Conservation (phyloP, 1,140 invertebrate genomes). For the Drosophila equinoxialis region DNA sequence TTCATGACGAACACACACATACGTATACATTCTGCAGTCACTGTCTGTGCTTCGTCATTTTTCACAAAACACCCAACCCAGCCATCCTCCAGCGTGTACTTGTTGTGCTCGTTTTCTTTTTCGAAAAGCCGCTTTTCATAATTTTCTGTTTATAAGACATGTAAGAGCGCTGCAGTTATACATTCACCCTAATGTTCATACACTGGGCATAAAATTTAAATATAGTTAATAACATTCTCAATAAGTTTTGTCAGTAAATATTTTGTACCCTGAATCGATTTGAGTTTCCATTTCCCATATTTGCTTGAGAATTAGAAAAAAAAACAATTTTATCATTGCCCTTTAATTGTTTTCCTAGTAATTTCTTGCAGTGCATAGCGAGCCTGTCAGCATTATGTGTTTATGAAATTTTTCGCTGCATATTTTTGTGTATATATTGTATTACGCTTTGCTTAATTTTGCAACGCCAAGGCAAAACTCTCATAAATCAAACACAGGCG, state of each 20-base stretch:
- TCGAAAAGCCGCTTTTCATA: constrained; percentile 66
- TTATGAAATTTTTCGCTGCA: constrained; percentile 77
- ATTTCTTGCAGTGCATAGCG: constrained; percentile 2
- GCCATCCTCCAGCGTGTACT: constrained; percentile 5
- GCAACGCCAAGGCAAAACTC: constrained; percentile 60
- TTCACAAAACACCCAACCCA: constrained; percentile 62
- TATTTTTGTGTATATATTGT: constrained; percentile 74
- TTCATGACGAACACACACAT: constrained; percentile 71
- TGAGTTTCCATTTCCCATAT: too few relatives aligned
- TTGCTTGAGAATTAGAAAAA: not conserved
- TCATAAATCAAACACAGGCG: constrained; percentile 76
- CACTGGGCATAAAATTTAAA: not conserved
- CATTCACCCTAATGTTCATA: not conserved
- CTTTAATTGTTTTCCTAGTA: not conserved
- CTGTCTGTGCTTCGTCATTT: constrained; percentile 71
- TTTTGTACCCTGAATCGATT: too few relatives aligned
- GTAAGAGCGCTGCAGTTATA: constrained; percentile 60
- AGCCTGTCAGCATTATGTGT: constrained; percentile 74
- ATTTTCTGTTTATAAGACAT: constrained; percentile 72
- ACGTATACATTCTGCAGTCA: constrained; percentile 61
- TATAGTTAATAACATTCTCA: too few relatives aligned
- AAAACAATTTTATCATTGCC: too few relatives aligned
- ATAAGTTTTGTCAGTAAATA: too few relatives aligned
- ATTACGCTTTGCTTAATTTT: constrained; percentile 72
- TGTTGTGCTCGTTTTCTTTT: constrained; percentile 7